phyloP scores from a whole-genome alignment of 2,797 vertebrate species.

The Prunella strophiata region DNA sequence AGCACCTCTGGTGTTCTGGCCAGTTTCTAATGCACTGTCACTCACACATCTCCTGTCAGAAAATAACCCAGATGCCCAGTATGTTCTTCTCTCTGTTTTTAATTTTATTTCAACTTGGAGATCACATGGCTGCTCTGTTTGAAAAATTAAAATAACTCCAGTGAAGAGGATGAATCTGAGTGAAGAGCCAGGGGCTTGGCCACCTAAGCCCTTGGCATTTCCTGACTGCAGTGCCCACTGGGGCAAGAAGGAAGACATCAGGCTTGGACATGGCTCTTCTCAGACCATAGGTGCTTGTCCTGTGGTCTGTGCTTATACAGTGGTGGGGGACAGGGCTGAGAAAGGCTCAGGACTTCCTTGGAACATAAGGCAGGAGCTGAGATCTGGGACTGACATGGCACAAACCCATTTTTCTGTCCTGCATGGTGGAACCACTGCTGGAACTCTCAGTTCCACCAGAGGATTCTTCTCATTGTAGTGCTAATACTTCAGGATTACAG shows the following conservation, averaged over 20 bases:
- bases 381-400: background rate
- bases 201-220: background rate
- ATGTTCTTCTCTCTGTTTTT: background rate
- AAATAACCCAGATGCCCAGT: accelerated
- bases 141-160: background rate
- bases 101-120: background rate
- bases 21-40: background rate
- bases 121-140: background rate
- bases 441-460: background rate
- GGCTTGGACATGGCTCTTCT: background rate
- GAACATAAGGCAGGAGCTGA: background rate
- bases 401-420: background rate
- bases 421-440: accelerated
- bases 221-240: accelerated
- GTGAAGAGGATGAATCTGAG: background rate
- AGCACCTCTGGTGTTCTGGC: background rate
- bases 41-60: background rate
- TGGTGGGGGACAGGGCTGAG: accelerated
- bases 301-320: background rate
- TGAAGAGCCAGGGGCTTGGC: accelerated
- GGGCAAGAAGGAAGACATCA: background rate
- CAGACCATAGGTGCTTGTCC: accelerated
- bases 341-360: background rate
- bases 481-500: background rate
- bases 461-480: background rate